Evolutionary conservation across 2,113 vertebrate species (phyloP).

Genomic region (Pipra filicauda): DNA sequence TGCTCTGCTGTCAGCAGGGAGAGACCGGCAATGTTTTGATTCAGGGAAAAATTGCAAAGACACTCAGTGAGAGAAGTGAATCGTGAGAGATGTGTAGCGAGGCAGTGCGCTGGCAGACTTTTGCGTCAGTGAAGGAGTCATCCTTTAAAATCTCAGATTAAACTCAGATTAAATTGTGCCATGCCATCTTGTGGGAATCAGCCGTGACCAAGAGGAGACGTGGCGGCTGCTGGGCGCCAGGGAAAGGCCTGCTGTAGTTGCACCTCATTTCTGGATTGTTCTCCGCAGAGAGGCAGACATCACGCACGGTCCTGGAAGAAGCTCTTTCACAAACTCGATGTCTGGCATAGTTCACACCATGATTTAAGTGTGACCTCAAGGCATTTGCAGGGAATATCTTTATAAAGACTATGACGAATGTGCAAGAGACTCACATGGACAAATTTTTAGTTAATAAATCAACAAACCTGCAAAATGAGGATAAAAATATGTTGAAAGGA

Average conservation of each 20-base stretch:
- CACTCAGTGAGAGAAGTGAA: accelerated
- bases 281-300: background rate
- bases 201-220: background rate
- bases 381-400: constrained; percentile 12
- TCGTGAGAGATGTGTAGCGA: background rate
- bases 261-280: background rate
- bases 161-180: constrained; percentile 1
- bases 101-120: background rate
- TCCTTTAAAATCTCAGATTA: constrained; percentile 21
- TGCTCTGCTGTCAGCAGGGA: background rate
- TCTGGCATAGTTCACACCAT: constrained; percentile 44
- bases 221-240: background rate
- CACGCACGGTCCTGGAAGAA: background rate
- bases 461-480: background rate
- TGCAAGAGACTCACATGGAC: background rate
- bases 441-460: constrained; percentile 11
- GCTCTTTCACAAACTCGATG: background rate
- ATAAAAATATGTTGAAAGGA: background rate
- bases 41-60: background rate
- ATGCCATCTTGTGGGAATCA: background rate
- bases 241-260: background rate
- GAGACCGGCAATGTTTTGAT: background rate
- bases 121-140: constrained; percentile 8
- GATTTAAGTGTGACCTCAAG: constrained; percentile 32
- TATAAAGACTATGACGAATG: background rate